Evolutionary conservation across 1,140 invertebrate species (phyloP).

Genomic region (Drosophila miranda): DNA sequence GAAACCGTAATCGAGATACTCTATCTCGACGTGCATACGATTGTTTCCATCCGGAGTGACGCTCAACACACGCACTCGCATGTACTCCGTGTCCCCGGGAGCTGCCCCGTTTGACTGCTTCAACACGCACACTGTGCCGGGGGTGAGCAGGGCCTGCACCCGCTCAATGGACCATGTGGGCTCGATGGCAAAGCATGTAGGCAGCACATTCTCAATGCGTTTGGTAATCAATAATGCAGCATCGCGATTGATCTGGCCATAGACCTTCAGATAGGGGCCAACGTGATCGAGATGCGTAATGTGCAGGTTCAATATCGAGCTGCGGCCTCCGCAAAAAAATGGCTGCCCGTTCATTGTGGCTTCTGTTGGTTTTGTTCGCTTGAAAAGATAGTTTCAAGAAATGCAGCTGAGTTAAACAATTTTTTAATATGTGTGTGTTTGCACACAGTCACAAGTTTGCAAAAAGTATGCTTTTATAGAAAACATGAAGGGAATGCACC

Average conservation of each 20-base stretch:
- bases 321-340: slow-evolving; percentile 10
- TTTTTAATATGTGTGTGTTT: neutral
- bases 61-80: slow-evolving; percentile 57
- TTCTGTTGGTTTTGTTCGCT: slow-evolving; percentile 45
- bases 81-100: slow-evolving; percentile 70
- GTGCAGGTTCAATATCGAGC: slow-evolving; percentile 53
- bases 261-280: slow-evolving; percentile 86
- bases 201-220: slow-evolving; percentile 64
- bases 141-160: slow-evolving; percentile 60
- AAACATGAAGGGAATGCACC: slow-evolving; percentile 1
- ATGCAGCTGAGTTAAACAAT: neutral
- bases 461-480: too few relatives aligned
- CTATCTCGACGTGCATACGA: slow-evolving; percentile 83
- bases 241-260: slow-evolving; percentile 84
- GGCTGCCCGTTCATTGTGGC: slow-evolving; percentile 56
- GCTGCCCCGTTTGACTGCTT: slow-evolving; percentile 62
- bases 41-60: slow-evolving; percentile 44
- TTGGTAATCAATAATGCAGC: slow-evolving; percentile 63
- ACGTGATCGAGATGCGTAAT: slow-evolving; percentile 87
- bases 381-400: slow-evolving; percentile 12
- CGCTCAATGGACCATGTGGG: slow-evolving; percentile 66
- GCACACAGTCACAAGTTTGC: neutral
- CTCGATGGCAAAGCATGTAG: slow-evolving; percentile 67
- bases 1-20: slow-evolving; percentile 89
- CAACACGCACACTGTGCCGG: slow-evolving; percentile 64